These are phyloP conservation scores for Laticauda colubrina DNA, from an alignment of 2,113 vertebrate genomes.

Conservation along the genomic window DNA sequence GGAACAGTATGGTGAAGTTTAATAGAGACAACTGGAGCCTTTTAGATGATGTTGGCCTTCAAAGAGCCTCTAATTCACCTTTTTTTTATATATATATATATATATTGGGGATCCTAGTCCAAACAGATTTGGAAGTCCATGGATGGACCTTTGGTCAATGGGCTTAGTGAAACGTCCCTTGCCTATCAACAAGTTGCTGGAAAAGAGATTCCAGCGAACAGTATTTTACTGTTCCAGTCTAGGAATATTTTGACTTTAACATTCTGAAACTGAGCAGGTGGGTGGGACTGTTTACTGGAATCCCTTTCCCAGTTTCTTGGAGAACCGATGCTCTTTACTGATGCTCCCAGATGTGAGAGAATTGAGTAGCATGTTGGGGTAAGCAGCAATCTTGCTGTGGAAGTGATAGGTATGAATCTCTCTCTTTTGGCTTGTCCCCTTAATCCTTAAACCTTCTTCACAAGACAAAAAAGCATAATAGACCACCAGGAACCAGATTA, in stretches of 20 bases:
- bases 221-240: no score
- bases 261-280: background rate
- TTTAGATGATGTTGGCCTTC: background rate
- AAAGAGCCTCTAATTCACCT: background rate
- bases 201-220: no score
- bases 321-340: background rate
- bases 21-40: background rate
- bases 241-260: background rate
- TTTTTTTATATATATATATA: no score
- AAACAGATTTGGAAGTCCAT: background rate
- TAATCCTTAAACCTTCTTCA: background rate
- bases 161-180: background rate
- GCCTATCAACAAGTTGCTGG: background rate
- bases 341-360: background rate
- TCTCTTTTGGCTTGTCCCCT: background rate
- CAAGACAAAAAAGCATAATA: background rate
- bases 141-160: background rate
- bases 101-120: background rate
- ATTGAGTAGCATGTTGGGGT: background rate
- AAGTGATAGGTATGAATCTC: background rate
- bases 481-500: background rate
- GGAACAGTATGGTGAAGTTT: background rate
- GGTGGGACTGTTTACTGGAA: background rate
- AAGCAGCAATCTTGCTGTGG: background rate
- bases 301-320: background rate